A percentile compares a stretch with the other conserved stretches of the same genome.
phyloP scores from a whole-genome alignment of 2,797 vertebrate species.

The Peromyscus melanophrys region DNA sequence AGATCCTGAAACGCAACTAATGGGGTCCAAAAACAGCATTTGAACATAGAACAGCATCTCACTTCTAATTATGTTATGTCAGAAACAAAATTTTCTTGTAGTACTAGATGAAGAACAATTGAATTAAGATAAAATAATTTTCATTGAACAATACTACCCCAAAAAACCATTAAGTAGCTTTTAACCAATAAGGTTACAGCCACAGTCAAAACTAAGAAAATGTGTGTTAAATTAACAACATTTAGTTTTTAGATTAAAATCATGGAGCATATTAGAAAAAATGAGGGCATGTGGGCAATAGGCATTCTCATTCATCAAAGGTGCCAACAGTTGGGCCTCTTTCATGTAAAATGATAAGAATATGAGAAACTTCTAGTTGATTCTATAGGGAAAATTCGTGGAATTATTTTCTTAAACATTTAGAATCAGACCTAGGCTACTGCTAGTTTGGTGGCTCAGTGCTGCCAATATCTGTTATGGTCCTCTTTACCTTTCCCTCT shows the following conservation, averaged over 20 bases:
- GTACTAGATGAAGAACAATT: not conserved
- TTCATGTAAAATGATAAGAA: slow-evolving; percentile 13
- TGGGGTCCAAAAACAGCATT: not conserved
- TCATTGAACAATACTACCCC: not conserved
- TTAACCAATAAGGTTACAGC: slow-evolving; percentile 2
- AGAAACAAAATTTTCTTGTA: not conserved
- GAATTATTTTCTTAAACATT: slow-evolving; percentile 36
- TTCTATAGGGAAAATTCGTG: not conserved
- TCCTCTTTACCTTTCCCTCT: not conserved
- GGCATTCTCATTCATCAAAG: not conserved
- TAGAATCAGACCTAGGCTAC: not conserved
- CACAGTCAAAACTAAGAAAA: not conserved
- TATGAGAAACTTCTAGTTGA: not conserved
- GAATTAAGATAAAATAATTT: not conserved
- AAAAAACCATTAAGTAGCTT: not conserved
- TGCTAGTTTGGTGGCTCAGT: not conserved
- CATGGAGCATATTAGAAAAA: not conserved
- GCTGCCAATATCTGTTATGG: not conserved
- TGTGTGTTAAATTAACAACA: slow-evolving; percentile 31
- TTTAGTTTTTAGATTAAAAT: slow-evolving; percentile 20
- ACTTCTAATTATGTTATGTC: not conserved
- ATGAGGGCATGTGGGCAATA: not conserved
- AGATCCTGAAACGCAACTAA: not conserved
- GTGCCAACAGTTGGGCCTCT: not conserved
- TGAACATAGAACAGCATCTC: not conserved